phyloP scores from a whole-genome alignment of 2,888 invertebrate genomes.

The Scaptodrosophila latifasciaeformis region DNA sequence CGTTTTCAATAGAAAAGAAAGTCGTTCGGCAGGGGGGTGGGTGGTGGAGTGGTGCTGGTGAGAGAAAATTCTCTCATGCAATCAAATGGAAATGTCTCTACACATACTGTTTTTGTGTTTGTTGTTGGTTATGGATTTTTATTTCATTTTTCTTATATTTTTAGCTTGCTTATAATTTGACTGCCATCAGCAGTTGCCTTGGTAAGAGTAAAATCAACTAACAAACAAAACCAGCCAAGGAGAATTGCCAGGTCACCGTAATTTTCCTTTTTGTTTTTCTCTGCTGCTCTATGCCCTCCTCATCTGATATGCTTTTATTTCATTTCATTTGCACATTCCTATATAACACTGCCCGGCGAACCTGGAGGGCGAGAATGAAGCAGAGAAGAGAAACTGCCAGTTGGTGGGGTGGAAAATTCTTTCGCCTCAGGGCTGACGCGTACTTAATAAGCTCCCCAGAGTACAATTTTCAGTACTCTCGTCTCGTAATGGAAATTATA shows the following conservation, averaged over 20 bases:
- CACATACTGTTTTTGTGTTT: not conserved
- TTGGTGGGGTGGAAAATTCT: no score
- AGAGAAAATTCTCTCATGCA: not conserved
- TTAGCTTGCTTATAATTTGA: not conserved
- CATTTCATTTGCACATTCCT: constrained; percentile 63
- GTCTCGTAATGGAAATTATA: constrained; percentile 67
- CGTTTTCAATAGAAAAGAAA: not conserved
- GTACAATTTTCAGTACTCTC: constrained; percentile 66
- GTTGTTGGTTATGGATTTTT: no score
- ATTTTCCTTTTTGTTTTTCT: no score
- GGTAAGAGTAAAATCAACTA: not conserved
- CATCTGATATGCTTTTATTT: constrained; percentile 59
- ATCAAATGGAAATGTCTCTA: not conserved
- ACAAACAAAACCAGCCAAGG: no score
- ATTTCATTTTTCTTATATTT: no score
- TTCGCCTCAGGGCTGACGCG: constrained; percentile 18
- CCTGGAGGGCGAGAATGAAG: no score
- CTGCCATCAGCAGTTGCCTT: no score
- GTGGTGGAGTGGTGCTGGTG: not conserved
- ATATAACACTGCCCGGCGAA: constrained; percentile 32
- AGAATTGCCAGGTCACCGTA: no score
- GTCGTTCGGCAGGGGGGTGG: not conserved
- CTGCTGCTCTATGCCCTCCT: no score
- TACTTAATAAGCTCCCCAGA: constrained; percentile 68
- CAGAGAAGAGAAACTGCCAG: no score